Evolutionary conservation across 2,888 invertebrate species (phyloP), one percentile per base, ranked within the genome.

Genomic region (Spicauda simplicius): DNA sequence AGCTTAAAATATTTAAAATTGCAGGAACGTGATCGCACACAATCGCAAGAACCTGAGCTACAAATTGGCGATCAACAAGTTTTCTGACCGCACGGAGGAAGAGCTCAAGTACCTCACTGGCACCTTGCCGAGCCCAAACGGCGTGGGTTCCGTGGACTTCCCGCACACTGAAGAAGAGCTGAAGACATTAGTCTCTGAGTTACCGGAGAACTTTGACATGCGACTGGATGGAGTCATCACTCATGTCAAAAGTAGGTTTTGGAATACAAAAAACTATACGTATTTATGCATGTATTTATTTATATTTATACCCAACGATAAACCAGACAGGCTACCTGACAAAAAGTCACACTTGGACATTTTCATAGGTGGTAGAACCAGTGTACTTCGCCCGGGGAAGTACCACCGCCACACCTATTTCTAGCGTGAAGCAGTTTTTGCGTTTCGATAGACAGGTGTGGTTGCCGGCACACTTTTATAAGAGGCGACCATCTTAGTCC

Each of bases 161-260:
- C 82, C 82, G 2, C 73, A 81, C 48, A 69, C 78, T 0, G 69
- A 75, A n/a, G 67, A 71, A 0, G 73, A 76, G 33, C 54, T 86
- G 2, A 74, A 76, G 0, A 58, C 64, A 0, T 14, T 83, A 2
- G 76, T 65, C 0, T 30, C 76, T 0, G 73, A 78, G 0, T 63
- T 86, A 6, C 86, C 87, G 0, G 74, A 80, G 10, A 73, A 74
- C 18, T 81, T 76, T 5, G 87, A 87, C 20, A 63, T 87, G 70
- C 79, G 86, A 52, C 10, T 80, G 4, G 78, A 83, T 41, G 87
- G 87, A 0, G 63, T 72, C 41, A 74, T 87, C 14, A 76, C 79
- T 16, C 71, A 75, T 12, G 59, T 87, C 11, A 81, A 83, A 72
- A 73, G 87, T 86, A 75, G 63, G 50, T 61, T 25, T 45, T 52